A percentile compares a stretch with the other conserved stretches of the same genome.
These are phyloP conservation scores for Silurus lanzhouensis DNA, from an alignment of 2,797 vertebrate species.

Conservation along the genomic window DNA sequence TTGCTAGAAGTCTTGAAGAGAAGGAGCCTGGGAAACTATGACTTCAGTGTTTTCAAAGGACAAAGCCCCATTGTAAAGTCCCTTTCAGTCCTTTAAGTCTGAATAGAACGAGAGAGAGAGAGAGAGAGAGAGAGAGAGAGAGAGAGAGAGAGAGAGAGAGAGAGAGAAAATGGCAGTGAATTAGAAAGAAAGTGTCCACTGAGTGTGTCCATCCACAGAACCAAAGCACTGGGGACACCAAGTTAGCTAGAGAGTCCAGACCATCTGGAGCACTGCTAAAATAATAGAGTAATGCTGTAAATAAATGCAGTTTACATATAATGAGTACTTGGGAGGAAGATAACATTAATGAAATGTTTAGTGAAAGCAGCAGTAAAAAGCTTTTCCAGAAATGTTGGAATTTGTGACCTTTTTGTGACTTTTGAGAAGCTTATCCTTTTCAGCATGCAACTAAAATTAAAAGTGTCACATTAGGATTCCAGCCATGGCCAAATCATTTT, in stretches of 20 bases:
- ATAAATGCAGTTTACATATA: conserved; percentile 34
- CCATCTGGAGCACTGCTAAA: conserved; percentile 68
- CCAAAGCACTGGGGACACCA: conserved; percentile 64
- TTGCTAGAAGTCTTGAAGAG: conserved; percentile 68
- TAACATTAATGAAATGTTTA: neutral
- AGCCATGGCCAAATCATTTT: conserved; percentile 11
- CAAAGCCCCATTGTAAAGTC: conserved; percentile 68
- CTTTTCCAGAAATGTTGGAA: neutral
- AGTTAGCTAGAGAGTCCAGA: conserved; percentile 59
- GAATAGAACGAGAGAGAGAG: conserved; percentile 68
- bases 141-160: conserved; percentile 62
- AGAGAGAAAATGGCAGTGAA: conserved; percentile 25
- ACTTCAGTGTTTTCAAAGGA: conserved; percentile 68
- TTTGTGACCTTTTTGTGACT: neutral
- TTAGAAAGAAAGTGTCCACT: conserved; percentile 20
- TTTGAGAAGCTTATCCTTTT: neutral
- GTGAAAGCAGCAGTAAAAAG: neutral
- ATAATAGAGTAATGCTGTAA: conserved; percentile 36
- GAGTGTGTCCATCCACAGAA: conserved; percentile 41
- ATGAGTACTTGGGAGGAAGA: neutral
- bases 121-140: conserved; percentile 57
- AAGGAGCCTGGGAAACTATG: conserved; percentile 75
- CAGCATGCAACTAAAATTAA: neutral
- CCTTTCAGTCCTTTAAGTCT: conserved; percentile 68
- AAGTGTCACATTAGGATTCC: conserved; percentile 11